phyloP scores from a whole-genome alignment of 2,113 vertebrate species.

The Gracilinanus agilis region DNA sequence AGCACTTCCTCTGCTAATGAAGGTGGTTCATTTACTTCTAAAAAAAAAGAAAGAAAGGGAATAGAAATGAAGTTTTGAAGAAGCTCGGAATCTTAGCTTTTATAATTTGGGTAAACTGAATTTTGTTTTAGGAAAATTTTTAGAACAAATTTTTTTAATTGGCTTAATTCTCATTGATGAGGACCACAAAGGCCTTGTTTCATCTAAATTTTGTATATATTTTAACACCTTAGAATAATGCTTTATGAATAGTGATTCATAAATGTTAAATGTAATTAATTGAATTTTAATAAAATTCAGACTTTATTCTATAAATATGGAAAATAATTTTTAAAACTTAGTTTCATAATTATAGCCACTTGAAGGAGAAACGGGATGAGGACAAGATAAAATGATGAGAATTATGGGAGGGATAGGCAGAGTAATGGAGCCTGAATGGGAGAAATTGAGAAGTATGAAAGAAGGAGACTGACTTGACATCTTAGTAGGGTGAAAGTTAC shows the following conservation, averaged over 20 bases:
- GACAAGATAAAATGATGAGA: too few species aligned
- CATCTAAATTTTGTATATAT: neutral
- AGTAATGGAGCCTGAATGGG: neutral
- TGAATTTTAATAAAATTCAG: neutral
- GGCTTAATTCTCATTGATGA: neutral
- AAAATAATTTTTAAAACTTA: neutral
- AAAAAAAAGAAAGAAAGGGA: neutral
- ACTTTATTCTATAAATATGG: neutral
- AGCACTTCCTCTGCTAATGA: neutral
- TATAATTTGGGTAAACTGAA: neutral
- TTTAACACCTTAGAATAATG: accelerated
- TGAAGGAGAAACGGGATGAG: neutral
- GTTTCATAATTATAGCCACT: neutral
- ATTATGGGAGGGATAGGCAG: neutral
- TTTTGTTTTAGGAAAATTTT: neutral
- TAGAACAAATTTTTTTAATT: neutral
- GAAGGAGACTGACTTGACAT: neutral
- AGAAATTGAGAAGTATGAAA: accelerated
- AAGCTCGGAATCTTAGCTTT: neutral
- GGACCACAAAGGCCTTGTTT: neutral
- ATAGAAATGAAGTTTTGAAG: neutral
- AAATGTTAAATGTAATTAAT: neutral
- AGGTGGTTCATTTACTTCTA: neutral
- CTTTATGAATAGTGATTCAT: neutral
- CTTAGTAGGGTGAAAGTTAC: neutral